These are phyloP conservation scores for Drosophila bifasciata DNA, from an alignment of 1,140 invertebrate genomes.

Conservation along the genomic window DNA sequence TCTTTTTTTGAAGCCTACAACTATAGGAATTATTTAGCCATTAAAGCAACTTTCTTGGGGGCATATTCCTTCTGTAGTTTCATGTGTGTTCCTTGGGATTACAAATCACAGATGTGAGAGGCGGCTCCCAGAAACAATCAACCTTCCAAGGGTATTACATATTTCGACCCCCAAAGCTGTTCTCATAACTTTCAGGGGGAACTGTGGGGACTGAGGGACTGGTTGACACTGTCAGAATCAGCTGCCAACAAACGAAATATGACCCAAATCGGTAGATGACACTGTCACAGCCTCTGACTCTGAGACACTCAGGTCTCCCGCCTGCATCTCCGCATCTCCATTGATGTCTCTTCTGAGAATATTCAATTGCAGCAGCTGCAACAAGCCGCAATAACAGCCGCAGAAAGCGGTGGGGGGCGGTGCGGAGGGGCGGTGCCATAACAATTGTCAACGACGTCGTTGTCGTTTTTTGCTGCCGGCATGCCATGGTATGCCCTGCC, in stretches of 20 bases:
- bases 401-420: not conserved
- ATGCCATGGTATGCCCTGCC: not conserved
- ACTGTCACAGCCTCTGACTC: too few species aligned
- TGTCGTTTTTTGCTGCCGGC: constrained; percentile 3
- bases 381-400: constrained; percentile 3
- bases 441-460: constrained; percentile 34
- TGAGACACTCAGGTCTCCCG: too few species aligned
- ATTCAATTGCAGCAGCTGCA: constrained; percentile 44
- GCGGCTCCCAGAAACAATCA: too few species aligned
- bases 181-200: too few species aligned
- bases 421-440: constrained; percentile 32
- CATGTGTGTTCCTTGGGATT: too few species aligned
- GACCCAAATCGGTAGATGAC: constrained; percentile 44
- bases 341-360: constrained; percentile 24
- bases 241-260: constrained; percentile 36
- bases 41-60: too few species aligned
- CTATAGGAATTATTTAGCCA: too few species aligned
- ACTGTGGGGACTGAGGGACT: not conserved
- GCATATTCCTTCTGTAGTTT: too few species aligned
- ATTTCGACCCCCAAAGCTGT: too few species aligned
- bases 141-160: too few species aligned
- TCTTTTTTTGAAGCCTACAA: too few species aligned
- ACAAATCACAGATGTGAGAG: too few species aligned
- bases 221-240: constrained; percentile 54
- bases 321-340: not conserved